phyloP scores from a whole-genome alignment of 2,888 invertebrate genomes.

The Octodonta nipae region DNA sequence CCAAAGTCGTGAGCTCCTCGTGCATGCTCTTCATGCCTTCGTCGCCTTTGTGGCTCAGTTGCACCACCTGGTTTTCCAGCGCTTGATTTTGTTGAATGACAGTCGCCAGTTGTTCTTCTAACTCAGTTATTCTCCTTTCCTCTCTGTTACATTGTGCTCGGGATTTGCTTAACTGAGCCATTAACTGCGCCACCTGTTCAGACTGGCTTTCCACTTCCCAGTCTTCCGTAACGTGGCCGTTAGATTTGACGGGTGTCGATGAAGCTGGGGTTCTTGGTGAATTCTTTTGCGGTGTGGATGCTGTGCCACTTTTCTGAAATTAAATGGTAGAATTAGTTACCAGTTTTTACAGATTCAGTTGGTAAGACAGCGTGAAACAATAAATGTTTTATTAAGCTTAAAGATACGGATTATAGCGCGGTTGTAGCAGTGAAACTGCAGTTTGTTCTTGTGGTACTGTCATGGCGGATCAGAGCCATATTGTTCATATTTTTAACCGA shows the following conservation, averaged over 20 bases:
- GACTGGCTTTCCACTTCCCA: conserved; percentile 14
- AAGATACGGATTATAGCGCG: too few species aligned
- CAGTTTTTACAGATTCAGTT: too few species aligned
- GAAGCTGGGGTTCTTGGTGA: too few species aligned
- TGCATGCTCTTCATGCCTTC: conserved; percentile 71
- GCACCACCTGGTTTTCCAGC: conserved; percentile 54
- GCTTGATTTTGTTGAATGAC: conserved; percentile 57
- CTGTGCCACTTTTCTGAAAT: not conserved
- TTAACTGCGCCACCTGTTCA: conserved; percentile 40
- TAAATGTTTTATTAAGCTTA: too few species aligned
- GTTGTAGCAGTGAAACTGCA: too few species aligned
- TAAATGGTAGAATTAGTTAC: not conserved
- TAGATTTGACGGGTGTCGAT: too few species aligned
- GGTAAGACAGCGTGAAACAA: too few species aligned
- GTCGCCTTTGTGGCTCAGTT: conserved; percentile 45
- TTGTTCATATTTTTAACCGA: too few species aligned
- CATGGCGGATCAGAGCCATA: too few species aligned
- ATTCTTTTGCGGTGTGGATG: not conserved
- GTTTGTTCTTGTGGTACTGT: too few species aligned
- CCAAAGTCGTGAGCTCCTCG: conserved; percentile 68
- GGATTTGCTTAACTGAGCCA: conserved; percentile 56
- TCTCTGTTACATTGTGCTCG: conserved; percentile 41
- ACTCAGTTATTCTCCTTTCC: conserved; percentile 56
- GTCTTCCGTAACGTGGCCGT: too few species aligned
- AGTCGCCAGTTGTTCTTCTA: conserved; percentile 63